Evolutionary conservation across 2,888 invertebrate species (phyloP).

Genomic region (Caenorhabditis drosophilae): DNA sequence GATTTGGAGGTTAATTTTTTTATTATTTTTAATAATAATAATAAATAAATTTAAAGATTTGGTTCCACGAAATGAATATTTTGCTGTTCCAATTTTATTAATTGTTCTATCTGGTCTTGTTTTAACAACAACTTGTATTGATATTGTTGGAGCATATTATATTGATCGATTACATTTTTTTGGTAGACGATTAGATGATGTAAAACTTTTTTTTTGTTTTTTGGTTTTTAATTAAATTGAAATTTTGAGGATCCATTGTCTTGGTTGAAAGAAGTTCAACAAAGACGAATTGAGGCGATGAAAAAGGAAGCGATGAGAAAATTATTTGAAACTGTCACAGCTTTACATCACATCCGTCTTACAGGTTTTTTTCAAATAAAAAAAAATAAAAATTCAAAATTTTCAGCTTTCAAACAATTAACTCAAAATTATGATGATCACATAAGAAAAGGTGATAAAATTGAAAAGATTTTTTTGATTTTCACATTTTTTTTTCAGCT

Average conservation of each 20-base stretch:
- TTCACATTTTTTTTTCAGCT: slow-evolving; percentile 10
- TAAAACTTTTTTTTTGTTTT: slow-evolving; percentile 12
- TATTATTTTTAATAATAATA: neutral
- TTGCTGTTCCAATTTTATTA: slow-evolving; percentile 87
- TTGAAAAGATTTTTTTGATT: too few relatives aligned
- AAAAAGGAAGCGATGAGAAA: slow-evolving; percentile 68
- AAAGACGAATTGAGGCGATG: slow-evolving; percentile 66
- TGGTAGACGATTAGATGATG: slow-evolving; percentile 62
- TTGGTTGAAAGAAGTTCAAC: slow-evolving; percentile 68
- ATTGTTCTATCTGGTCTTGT: slow-evolving; percentile 92
- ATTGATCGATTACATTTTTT: slow-evolving; percentile 68
- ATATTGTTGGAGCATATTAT: slow-evolving; percentile 81
- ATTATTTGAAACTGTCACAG: slow-evolving; percentile 67
- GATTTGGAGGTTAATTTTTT: slow-evolving; percentile 72
- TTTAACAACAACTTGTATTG: slow-evolving; percentile 94
- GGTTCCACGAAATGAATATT: slow-evolving; percentile 78
- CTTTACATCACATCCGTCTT: slow-evolving; percentile 62
- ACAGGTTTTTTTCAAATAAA: slow-evolving; percentile 29
- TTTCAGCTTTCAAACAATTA: slow-evolving; percentile 45
- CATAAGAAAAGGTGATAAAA: slow-evolving; percentile 13
- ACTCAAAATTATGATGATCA: slow-evolving; percentile 43
- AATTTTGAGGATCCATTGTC: slow-evolving; percentile 59
- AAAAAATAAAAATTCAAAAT: neutral
- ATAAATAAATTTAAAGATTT: slow-evolving; percentile 50
- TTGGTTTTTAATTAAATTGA: slow-evolving; percentile 1